A percentile compares a stretch with the other conserved stretches of the same genome.
phyloP scores from a whole-genome alignment of 2,888 invertebrate species.

The Cosmorhoe ocellata region DNA sequence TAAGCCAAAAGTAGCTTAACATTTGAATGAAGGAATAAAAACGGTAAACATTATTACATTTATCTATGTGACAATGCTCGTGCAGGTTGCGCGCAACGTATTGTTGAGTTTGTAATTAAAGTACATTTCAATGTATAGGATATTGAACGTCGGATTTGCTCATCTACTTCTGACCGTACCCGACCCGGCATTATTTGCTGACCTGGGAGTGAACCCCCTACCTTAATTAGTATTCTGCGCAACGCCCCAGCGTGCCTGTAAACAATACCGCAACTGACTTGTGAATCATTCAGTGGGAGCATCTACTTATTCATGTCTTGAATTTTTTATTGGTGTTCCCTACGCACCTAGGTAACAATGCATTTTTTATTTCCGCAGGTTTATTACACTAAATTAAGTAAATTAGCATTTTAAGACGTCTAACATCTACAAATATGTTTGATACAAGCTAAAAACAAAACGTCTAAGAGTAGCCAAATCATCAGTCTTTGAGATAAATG shows the following conservation, averaged over 20 bases:
- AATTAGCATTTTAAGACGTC: no score
- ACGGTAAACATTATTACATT: no score
- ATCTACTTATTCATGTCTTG: constrained; percentile 33
- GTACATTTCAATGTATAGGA: neutral
- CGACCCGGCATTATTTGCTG: constrained; percentile 42
- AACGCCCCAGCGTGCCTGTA: constrained; percentile 38
- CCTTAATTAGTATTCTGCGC: constrained; percentile 47
- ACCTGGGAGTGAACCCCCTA: constrained; percentile 35
- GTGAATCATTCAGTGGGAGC: constrained; percentile 33
- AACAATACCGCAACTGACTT: constrained; percentile 45
- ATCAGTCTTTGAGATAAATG: no score
- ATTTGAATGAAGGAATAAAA: no score
- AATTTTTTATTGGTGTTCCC: constrained; percentile 27
- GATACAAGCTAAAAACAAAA: no score
- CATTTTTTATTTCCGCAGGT: constrained; percentile 9
- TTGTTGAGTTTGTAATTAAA: neutral
- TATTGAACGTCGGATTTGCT: neutral
- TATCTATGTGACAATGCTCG: no score
- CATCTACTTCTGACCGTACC: constrained; percentile 17
- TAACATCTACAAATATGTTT: no score
- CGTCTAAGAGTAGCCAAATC: no score
- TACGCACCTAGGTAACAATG: constrained; percentile 7
- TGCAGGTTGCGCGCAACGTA: no score
- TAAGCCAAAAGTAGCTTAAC: no score
- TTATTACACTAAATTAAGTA: neutral